Conservation (phyloP, 2,888 invertebrate genomes). For the Salpingus planirostris region DNA sequence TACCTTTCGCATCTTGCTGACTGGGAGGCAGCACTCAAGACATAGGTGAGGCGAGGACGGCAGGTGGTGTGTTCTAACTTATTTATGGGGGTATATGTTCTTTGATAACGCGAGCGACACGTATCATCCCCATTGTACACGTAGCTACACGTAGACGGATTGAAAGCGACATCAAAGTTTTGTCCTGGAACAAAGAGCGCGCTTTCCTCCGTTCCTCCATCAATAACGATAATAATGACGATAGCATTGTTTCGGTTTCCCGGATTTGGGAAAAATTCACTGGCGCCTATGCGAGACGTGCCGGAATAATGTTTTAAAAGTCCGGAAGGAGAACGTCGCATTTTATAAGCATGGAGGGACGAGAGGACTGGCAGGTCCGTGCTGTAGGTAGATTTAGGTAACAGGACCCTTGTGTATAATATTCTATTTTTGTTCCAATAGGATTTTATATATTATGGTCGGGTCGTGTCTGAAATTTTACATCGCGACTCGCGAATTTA, state of each 20-base stretch:
- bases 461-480: constrained; percentile 24
- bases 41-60: constrained; percentile 14
- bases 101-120: constrained; percentile 9
- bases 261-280: too few species aligned
- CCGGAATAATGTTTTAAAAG: constrained; percentile 7
- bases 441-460: constrained; percentile 30
- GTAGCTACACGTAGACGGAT: too few species aligned
- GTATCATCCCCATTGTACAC: too few species aligned
- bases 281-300: constrained; percentile 1
- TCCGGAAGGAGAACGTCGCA: constrained; percentile 5
- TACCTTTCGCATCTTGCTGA: constrained; percentile 14
- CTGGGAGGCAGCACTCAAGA: constrained; percentile 15
- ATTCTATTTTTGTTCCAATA: constrained; percentile 35
- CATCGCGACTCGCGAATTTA: constrained; percentile 1
- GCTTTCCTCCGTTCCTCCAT: constrained; percentile 4
- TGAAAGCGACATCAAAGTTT: constrained; percentile 11
- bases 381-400: constrained; percentile 34
- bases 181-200: constrained; percentile 7
- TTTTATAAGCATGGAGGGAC: constrained; percentile 11
- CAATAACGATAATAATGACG: constrained; percentile 6
- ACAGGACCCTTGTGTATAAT: constrained; percentile 34
- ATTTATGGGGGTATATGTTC: constrained; percentile 16
- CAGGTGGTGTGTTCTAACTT: constrained; percentile 16
- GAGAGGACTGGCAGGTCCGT: constrained; percentile 17
- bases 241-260: background rate